Evolutionary conservation across 2,888 invertebrate genomes (phyloP).

Genomic region (Bibio marci): DNA sequence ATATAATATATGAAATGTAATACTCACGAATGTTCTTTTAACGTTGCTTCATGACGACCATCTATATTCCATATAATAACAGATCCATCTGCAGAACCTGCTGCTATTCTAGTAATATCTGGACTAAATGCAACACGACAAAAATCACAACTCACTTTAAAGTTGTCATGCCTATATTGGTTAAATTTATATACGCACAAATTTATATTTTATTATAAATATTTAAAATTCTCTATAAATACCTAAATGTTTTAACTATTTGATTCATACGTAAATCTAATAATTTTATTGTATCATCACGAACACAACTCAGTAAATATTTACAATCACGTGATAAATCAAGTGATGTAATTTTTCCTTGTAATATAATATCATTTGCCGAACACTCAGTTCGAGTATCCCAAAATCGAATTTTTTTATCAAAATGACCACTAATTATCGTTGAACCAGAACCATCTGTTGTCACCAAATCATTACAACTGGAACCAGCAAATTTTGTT

Average conservation of each 20-base stretch:
- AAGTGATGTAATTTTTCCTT: constrained; percentile 88
- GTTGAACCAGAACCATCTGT: constrained; percentile 73
- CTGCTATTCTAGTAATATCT: constrained; percentile 72
- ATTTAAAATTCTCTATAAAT: constrained; percentile 13
- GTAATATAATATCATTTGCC: constrained; percentile 71
- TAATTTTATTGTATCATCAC: constrained; percentile 89
- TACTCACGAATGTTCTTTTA: constrained; percentile 70
- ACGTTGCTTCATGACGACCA: constrained; percentile 54
- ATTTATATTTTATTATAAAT: constrained; percentile 3
- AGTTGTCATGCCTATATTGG: constrained; percentile 78
- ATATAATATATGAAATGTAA: no score
- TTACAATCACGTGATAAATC: constrained; percentile 83
- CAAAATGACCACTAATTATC: constrained; percentile 95
- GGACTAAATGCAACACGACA: constrained; percentile 84
- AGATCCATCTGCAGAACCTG: constrained; percentile 82
- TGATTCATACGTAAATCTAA: constrained; percentile 91
- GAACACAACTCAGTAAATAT: constrained; percentile 77
- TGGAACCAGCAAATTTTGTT: constrained; percentile 91
- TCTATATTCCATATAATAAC: constrained; percentile 82
- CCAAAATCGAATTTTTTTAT: constrained; percentile 95
- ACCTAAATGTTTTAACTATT: constrained; percentile 81
- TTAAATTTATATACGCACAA: no score
- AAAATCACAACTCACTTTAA: constrained; percentile 92
- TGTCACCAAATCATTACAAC: constrained; percentile 91
- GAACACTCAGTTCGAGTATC: constrained; percentile 78